Percentiles rank a stretch among this genome's conserved stretches.
phyloP scores from a whole-genome alignment of 2,888 invertebrate genomes.

The Agriopis leucophaearia region DNA sequence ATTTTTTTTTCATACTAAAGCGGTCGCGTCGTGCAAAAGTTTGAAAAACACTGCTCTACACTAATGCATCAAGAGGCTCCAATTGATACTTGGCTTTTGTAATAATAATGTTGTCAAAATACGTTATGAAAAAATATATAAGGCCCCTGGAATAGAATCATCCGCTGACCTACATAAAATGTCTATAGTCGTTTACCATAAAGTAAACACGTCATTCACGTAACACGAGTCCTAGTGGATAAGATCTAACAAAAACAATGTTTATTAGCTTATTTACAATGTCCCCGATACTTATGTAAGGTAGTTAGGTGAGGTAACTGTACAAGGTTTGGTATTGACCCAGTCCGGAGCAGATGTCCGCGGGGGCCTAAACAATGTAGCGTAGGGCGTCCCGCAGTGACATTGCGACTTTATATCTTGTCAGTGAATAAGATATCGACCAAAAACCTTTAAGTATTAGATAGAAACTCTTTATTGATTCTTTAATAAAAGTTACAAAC shows the following conservation, averaged over 20 bases:
- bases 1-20: too few species aligned
- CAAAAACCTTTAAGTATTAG: not conserved
- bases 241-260: conserved; percentile 34
- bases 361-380: conserved; percentile 34
- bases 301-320: conserved; percentile 3
- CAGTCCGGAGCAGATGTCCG: conserved; percentile 38
- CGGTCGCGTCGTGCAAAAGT: too few species aligned
- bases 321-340: conserved; percentile 39
- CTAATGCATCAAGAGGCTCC: too few species aligned
- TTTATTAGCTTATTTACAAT: conserved; percentile 30
- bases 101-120: too few species aligned
- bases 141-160: not conserved
- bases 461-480: too few species aligned
- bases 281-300: conserved; percentile 35
- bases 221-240: conserved; percentile 15
- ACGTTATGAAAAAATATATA: too few species aligned
- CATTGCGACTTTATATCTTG: conserved; percentile 3
- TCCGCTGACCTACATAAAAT: conserved; percentile 1
- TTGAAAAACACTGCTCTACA: too few species aligned
- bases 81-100: too few species aligned
- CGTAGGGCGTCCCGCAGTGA: conserved; percentile 37
- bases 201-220: conserved; percentile 18
- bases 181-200: conserved; percentile 7
- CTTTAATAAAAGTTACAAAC: too few species aligned
- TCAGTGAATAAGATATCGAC: conserved; percentile 14